Conservation (phyloP, 1,140 invertebrate species). For the Mercenaria mercenaria region DNA sequence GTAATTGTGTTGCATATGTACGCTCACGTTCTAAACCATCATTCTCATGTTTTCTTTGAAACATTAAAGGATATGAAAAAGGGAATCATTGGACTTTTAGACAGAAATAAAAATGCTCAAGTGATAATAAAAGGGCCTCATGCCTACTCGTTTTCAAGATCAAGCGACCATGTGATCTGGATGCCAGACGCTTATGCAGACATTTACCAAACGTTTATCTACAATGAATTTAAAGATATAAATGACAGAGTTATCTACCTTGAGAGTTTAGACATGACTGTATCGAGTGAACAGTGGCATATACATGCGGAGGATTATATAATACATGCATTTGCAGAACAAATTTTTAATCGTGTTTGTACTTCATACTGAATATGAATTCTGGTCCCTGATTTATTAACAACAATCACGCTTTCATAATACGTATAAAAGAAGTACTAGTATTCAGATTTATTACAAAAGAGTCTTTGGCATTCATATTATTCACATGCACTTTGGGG, state of each 20-base stretch:
- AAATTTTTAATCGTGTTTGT: constrained; percentile 23
- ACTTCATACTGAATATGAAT: neutral
- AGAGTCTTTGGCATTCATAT: too few relatives aligned
- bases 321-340: neutral
- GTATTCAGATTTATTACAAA: too few relatives aligned
- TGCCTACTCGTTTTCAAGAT: constrained; percentile 50
- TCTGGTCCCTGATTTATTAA: too few relatives aligned
- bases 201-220: constrained; percentile 21
- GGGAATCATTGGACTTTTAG: neutral
- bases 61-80: constrained; percentile 29
- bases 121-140: constrained; percentile 52
- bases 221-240: constrained; percentile 37
- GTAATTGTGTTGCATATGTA: constrained; percentile 36
- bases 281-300: constrained; percentile 50
- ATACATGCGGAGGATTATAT: constrained; percentile 40
- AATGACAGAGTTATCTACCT: constrained; percentile 39
- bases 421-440: too few relatives aligned
- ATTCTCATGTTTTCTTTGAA: constrained; percentile 43
- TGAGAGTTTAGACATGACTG: constrained; percentile 41
- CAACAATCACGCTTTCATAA: too few relatives aligned
- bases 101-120: neutral
- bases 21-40: constrained; percentile 41
- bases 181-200: constrained; percentile 47
- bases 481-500: too few relatives aligned
- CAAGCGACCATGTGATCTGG: constrained; percentile 36